Evolutionary conservation across 2,888 invertebrate species (phyloP), one percentile per base, ranked within the genome.

Genomic region (Drosophila crucigera): DNA sequence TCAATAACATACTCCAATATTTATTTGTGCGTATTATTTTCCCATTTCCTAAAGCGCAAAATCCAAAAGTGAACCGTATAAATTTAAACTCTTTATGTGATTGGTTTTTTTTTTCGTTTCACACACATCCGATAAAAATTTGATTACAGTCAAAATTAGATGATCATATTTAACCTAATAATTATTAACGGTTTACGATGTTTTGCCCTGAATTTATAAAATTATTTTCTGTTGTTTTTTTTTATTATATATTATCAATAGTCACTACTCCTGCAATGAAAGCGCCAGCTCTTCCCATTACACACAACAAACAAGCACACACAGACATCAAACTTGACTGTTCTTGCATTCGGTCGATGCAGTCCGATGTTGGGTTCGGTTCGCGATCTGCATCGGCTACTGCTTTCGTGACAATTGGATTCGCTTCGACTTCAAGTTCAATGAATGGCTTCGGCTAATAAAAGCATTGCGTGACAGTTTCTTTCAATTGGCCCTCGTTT

Each of bases 381-480:
- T 49, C 41, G 35, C 64, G 63, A 69, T 76, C 83, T 73, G 73
- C 41, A 68, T 68, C 41, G 73, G 84, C 71, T 84, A 82, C 78
- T 78, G 60, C 83, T 84, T 84, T 86, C 89, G 90, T 86, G 90
- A 84, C 92, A 89, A 88, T 85, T 85, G 81, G 78, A 79, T 85
- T 74, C 89, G 91, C 64, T 89, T 87, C 91, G 90, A 89, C 91
- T 83, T 84, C 85, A 91, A 91, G 90, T 89, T 89, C 87, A 91
- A 61, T 74, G 76, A 70, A 71, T 76, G 71, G 55, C 73, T 80
- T 78, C 70, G 70, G 76, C 1, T 71, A 83, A 78, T 91, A 84
- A 89, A 76, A 73, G 78, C 59, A 60, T 53, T 65, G 78, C 70
- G 67, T 69, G 69, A 66, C 72, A 76, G 54, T 78, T 76, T 70